Conservation (phyloP, 2,797 vertebrate genomes). For the Mergus octosetaceus region DNA sequence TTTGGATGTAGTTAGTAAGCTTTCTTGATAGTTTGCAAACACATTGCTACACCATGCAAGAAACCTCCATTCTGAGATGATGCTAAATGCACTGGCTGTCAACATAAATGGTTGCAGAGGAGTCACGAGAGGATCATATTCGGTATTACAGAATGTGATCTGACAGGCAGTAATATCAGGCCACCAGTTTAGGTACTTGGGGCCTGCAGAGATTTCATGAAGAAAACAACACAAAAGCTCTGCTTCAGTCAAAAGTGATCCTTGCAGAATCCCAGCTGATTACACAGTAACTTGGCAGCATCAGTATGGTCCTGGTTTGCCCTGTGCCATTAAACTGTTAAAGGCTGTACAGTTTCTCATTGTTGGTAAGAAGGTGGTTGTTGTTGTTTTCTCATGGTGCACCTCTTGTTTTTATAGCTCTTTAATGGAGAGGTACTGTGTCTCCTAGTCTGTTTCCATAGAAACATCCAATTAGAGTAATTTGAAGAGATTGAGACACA, state of each 20-base stretch:
- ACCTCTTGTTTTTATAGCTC: conserved; percentile 55
- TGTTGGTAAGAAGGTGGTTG: background rate
- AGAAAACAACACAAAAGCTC: background rate
- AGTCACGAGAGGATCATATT: background rate
- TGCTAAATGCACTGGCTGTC: background rate
- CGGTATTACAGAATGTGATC: background rate
- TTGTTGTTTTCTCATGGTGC: conserved; percentile 47
- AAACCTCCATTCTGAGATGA: background rate
- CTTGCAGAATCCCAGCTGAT: background rate
- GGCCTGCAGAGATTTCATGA: background rate
- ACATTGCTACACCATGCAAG: accelerated
- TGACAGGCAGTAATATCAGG: accelerated
- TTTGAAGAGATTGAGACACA: conserved; percentile 62
- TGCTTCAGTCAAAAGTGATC: background rate
- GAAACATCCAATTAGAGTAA: conserved; percentile 70
- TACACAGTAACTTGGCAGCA: background rate
- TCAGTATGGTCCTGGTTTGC: background rate
- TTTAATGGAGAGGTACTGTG: conserved; percentile 53
- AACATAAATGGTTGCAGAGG: background rate
- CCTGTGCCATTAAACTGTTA: background rate
- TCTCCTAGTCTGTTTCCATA: conserved; percentile 60
- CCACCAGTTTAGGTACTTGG: background rate
- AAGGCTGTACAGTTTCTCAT: background rate
- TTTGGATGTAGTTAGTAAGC: accelerated
- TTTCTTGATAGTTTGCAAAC: background rate